A percentile compares a stretch with the other conserved stretches of the same genome.
Conservation (phyloP, 2,888 invertebrate genomes). For the Nomada fabriciana region DNA sequence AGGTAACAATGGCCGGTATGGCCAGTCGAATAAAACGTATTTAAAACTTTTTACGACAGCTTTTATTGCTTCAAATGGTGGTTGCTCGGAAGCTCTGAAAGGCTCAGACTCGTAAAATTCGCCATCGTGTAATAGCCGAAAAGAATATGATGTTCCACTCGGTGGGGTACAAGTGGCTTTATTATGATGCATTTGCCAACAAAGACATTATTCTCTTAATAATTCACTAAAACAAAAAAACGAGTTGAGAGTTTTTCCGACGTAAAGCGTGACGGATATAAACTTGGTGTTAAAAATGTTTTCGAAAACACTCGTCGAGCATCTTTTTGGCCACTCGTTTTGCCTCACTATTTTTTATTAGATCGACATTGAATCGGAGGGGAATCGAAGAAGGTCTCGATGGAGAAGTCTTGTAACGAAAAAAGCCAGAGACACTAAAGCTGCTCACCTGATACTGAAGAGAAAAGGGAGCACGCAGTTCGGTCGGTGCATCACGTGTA, state of each 20-base stretch:
- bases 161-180: background rate
- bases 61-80: constrained; percentile 6
- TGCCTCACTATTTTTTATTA: constrained; percentile 15
- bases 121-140: constrained; percentile 1
- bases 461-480: background rate
- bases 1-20: background rate
- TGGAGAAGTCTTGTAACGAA: background rate
- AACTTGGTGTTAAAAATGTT: background rate
- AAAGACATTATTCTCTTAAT: constrained; percentile 1
- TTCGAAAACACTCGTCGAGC: no score
- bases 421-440: constrained; percentile 5
- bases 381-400: background rate
- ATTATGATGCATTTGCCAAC: background rate
- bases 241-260: no score
- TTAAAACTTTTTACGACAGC: constrained; percentile 24
- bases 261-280: background rate
- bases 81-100: constrained; percentile 1
- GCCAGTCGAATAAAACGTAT: constrained; percentile 27
- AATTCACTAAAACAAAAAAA: background rate
- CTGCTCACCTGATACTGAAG: constrained; percentile 31
- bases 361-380: background rate
- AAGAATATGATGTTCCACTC: constrained; percentile 2
- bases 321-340: no score
- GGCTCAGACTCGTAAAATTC: constrained; percentile 5
- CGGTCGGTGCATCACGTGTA: constrained; percentile 3